Percentiles rank a stretch among this genome's conserved stretches.
phyloP scores from a whole-genome alignment of 2,113 vertebrate species.

The Prunella himalayana region DNA sequence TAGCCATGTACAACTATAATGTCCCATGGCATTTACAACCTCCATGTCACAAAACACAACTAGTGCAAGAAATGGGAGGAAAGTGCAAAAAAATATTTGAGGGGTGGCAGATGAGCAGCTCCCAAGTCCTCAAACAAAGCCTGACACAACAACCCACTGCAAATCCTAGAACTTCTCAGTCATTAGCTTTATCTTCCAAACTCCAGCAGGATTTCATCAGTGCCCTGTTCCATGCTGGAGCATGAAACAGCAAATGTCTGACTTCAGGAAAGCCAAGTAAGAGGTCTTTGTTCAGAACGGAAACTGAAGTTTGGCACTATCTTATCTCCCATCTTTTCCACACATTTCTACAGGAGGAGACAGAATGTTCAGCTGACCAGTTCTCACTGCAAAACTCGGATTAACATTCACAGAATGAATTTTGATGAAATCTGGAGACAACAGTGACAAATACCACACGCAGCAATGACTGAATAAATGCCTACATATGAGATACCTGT shows the following conservation, averaged over 20 bases:
- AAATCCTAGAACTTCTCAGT: neutral
- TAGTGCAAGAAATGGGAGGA: neutral
- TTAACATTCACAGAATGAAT: neutral
- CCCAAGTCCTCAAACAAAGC: neutral
- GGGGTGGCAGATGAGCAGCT: neutral
- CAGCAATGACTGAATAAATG: neutral
- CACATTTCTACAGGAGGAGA: neutral
- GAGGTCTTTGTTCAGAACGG: neutral
- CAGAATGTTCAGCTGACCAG: neutral
- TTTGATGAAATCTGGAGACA: neutral
- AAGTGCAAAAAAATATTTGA: neutral
- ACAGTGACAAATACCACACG: neutral
- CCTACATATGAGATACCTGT: fast-evolving
- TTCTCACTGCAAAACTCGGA: neutral
- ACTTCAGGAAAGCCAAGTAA: neutral
- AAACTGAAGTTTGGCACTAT: neutral
- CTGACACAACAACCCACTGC: neutral
- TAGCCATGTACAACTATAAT: fast-evolving
- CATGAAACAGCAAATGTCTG: neutral
- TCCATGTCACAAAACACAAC: neutral
- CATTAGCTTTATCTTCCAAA: neutral
- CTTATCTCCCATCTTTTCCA: neutral
- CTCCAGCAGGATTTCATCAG: neutral
- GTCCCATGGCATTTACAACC: neutral
- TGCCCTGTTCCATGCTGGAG: neutral